Evolutionary conservation across 2,113 vertebrate genomes (phyloP).

Genomic region (Scolopax mira): DNA sequence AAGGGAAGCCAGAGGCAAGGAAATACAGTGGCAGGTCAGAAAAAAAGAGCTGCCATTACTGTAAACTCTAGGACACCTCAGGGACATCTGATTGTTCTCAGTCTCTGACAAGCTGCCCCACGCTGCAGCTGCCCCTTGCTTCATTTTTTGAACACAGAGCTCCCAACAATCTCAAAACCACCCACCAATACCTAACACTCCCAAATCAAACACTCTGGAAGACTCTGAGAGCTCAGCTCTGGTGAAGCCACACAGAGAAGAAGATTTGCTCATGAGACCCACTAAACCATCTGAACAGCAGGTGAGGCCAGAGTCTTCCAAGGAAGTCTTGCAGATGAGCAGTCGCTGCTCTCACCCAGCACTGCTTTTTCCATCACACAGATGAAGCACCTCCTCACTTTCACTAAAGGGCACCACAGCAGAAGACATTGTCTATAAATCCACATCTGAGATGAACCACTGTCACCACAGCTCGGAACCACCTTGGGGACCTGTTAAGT

Average conservation of each 20-base stretch:
- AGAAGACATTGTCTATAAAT: fast-evolving
- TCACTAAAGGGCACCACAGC: fast-evolving
- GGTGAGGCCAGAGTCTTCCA: neutral
- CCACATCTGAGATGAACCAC: neutral
- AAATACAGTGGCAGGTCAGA: neutral
- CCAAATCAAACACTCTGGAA: neutral
- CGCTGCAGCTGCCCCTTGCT: neutral
- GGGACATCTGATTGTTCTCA: neutral
- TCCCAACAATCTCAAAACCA: neutral
- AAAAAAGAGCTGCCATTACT: neutral
- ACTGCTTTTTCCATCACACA: neutral
- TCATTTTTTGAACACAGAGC: neutral
- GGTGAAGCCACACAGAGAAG: neutral
- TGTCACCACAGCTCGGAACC: neutral
- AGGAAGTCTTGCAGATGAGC: neutral
- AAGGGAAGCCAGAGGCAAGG: neutral
- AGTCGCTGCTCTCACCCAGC: fast-evolving
- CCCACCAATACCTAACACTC: fast-evolving
- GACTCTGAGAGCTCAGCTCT: neutral
- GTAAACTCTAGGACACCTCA: neutral
- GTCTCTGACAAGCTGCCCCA: neutral
- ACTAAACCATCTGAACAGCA: neutral
- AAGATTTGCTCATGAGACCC: neutral
- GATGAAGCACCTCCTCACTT: neutral
- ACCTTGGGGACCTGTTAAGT: neutral